Evolutionary conservation across 2,888 invertebrate genomes (phyloP), one percentile per base, ranked within the genome.

Genomic region (Meiosimyza platycephala): DNA sequence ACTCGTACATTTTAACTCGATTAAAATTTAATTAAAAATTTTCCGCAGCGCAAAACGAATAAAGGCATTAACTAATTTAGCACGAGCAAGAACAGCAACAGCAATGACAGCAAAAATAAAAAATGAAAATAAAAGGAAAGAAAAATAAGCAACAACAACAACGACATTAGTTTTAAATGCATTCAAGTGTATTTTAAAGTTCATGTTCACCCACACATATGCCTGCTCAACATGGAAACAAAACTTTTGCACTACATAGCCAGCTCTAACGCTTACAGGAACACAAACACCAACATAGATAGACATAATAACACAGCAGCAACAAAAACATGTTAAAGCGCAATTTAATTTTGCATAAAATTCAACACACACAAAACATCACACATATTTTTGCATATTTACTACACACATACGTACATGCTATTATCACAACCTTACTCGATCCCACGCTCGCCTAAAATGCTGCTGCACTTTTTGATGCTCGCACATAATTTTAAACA

Each of bases 401-500:
- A 16, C 6, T 16, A n/a, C 60, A 64, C 22, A 13, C 9, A 52
- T 48, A 71, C 51, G 18, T 51, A 11, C 13, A 62, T 22, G n/a
- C 11, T 22, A 47, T 52, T 13, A 3, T 18, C 59, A 40, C 28
- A 18, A 60, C 59, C 28, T 15, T 15, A 0, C 28, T 3, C 64
- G 15, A 22, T 28, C 13, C 64, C 22, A 50, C 50, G 33, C 13
- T 5, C 18, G 40, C 40, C 40, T 40, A 40, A 40, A 40, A 40
- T 40, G 40, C 9, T 6, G 40, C 40, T 18, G 22, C 54, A 40
- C 57, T n/a, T 47, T 50, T 69, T 11, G 16, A 70, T 28, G 64
- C 18, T 62, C 47, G 63, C 68, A 57, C 72, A 72, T 72, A 72
- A 72, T 68, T 68, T 72, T 68, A 67, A 72, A 68, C 63, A 54